Conservation (phyloP, 53 echinoderm and acorn worm genomes). For the Apostichopus leukothele region DNA sequence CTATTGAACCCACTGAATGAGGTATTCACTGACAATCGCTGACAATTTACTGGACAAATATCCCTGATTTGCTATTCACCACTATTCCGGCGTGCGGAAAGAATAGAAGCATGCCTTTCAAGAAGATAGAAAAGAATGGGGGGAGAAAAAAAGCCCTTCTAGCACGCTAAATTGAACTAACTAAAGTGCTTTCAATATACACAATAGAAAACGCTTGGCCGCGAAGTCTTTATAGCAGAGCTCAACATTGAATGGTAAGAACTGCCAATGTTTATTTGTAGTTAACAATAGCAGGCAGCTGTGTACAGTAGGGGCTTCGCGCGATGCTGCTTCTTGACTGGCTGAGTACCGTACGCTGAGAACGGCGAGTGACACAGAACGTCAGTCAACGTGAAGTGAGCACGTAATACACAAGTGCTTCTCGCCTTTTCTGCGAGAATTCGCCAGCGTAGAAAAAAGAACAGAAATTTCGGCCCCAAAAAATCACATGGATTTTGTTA, state of each 20-base stretch:
- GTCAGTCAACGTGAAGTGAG: constrained; percentile 7
- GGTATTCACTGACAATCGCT: constrained; percentile 78
- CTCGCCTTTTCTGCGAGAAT: neutral
- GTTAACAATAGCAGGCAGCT: neutral
- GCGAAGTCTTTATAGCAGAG: constrained; percentile 10
- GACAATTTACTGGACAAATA: constrained; percentile 93
- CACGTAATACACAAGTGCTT: neutral
- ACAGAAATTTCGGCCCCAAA: too few relatives aligned
- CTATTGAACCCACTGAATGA: constrained; percentile 53
- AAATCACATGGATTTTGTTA: too few relatives aligned
- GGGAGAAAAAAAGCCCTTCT: constrained; percentile 12
- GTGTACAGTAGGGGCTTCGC: constrained; percentile 8
- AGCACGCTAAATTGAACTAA: constrained; percentile 46
- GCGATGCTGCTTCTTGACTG: too few relatives aligned
- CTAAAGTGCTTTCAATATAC: constrained; percentile 22
- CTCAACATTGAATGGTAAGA: constrained; percentile 23
- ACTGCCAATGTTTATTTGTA: constrained; percentile 18
- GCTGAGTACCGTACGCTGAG: neutral
- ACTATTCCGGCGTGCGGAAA: constrained; percentile 19
- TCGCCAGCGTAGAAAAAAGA: too few relatives aligned
- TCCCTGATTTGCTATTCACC: constrained; percentile 82
- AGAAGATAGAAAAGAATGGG: neutral
- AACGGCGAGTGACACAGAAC: neutral
- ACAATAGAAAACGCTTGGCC: constrained; percentile 14
- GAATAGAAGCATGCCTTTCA: neutral